Percentiles rank a stretch among this genome's conserved stretches.
These are phyloP conservation scores for Ophion costatus DNA, from an alignment of 2,888 invertebrate species.

Conservation along the genomic window DNA sequence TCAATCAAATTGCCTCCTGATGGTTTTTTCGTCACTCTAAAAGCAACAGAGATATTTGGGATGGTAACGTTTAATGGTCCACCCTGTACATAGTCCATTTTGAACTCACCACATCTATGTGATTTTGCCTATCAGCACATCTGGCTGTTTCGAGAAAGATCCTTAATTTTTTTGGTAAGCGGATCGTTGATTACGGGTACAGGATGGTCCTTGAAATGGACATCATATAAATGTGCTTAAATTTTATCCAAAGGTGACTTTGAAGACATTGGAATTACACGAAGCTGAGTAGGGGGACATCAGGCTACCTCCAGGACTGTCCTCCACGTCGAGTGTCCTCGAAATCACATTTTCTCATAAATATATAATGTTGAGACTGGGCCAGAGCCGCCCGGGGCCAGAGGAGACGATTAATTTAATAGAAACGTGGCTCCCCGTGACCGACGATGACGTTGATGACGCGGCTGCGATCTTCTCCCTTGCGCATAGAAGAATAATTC, in stretches of 20 bases:
- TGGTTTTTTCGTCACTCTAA: no score
- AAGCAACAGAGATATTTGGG: no score
- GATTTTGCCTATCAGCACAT: neutral
- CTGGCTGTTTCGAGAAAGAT: neutral
- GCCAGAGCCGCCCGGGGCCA: slow-evolving; percentile 44
- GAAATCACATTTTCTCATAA: neutral
- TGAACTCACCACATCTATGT: neutral
- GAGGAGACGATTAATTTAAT: slow-evolving; percentile 55
- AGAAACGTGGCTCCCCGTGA: slow-evolving; percentile 39
- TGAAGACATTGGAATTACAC: neutral
- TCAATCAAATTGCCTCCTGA: no score
- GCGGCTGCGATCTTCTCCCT: slow-evolving; percentile 55
- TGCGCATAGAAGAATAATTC: slow-evolving; percentile 65
- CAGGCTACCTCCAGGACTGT: neutral
- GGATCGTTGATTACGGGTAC: neutral
- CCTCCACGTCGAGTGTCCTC: neutral
- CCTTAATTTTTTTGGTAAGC: neutral
- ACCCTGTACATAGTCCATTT: neutral
- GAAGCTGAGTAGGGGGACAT: neutral
- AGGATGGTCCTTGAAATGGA: neutral
- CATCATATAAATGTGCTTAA: no score
- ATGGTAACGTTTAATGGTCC: no score
- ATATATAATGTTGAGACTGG: slow-evolving; percentile 38
- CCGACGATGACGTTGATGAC: slow-evolving; percentile 47
- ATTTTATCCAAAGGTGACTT: neutral